A percentile compares a stretch with the other conserved stretches of the same genome.
Conservation (phyloP, 2,797 vertebrate species). For the Serranus cabrilla region DNA sequence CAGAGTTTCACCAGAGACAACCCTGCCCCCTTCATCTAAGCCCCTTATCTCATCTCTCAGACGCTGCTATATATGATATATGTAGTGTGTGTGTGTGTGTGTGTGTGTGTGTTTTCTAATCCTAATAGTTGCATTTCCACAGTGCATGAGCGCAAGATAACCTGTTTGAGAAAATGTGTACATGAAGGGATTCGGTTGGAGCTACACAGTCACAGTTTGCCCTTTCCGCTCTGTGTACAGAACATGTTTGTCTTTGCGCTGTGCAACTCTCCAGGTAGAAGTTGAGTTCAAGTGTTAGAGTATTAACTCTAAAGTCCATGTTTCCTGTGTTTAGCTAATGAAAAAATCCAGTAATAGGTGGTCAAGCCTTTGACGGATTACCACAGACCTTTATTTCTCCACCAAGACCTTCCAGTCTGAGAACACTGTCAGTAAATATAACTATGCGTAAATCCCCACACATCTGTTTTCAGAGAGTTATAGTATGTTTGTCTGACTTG, state of each 20-base stretch:
- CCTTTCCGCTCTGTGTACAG: slow-evolving; percentile 47
- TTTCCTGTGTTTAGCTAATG: not conserved
- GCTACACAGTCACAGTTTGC: slow-evolving; percentile 28
- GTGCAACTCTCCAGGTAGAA: slow-evolving; percentile 18
- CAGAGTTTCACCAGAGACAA: slow-evolving; percentile 80
- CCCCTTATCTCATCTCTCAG: slow-evolving; percentile 85
- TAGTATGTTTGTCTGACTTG: slow-evolving; percentile 29
- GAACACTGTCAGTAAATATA: slow-evolving; percentile 5
- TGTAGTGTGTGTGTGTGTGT: slow-evolving; percentile 42
- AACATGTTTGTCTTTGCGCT: slow-evolving; percentile 56
- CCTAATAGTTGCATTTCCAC: slow-evolving; percentile 57
- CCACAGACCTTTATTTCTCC: not conserved
- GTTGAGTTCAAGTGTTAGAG: slow-evolving; percentile 27
- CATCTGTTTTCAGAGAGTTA: slow-evolving; percentile 9
- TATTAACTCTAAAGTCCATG: slow-evolving; percentile 12
- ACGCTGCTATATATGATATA: slow-evolving; percentile 68
- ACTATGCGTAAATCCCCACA: not conserved
- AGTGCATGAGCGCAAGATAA: slow-evolving; percentile 63
- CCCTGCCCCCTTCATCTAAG: slow-evolving; percentile 76
- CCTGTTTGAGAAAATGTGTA: slow-evolving; percentile 33
- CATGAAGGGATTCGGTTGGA: slow-evolving; percentile 19
- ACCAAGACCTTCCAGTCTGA: not conserved
- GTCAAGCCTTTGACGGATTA: not conserved
- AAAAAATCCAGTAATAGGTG: not conserved
- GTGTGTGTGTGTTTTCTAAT: slow-evolving; percentile 54